phyloP scores from a whole-genome alignment of 2,113 vertebrate species.

The Ellobius talpinus region DNA sequence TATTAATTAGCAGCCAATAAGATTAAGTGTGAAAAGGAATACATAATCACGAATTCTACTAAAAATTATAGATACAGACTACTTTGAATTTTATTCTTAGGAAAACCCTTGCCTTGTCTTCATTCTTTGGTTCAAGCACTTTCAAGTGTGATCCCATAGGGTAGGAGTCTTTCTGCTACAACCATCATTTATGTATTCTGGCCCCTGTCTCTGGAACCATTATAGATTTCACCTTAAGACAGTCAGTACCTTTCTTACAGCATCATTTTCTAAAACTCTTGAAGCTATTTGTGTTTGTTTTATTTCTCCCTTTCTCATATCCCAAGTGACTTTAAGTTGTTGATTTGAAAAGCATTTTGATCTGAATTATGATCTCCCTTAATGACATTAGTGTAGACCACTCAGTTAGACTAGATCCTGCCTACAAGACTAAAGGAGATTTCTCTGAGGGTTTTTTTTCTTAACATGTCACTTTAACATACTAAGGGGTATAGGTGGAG shows the following conservation, averaged over 20 bases:
- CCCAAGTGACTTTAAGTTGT: not conserved
- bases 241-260: not conserved
- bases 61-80: not conserved
- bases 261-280: conserved; percentile 3
- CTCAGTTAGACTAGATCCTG: not conserved
- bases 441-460: not conserved
- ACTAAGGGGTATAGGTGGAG: not conserved
- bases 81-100: not conserved
- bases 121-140: not conserved
- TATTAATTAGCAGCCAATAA: conserved; percentile 9
- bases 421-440: not conserved
- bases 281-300: not conserved
- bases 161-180: not conserved
- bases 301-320: not conserved
- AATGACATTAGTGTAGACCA: not conserved
- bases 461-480: not conserved
- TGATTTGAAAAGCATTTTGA: not conserved
- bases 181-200: not conserved
- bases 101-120: not conserved
- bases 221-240: conserved; percentile 13
- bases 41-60: conserved; percentile 2
- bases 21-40: conserved; percentile 1
- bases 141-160: not conserved
- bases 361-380: conserved; percentile 8
- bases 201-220: not conserved